These are phyloP conservation scores for Sarcophaga rosellei DNA, from an alignment of 2,888 invertebrate species.

Conservation along the genomic window DNA sequence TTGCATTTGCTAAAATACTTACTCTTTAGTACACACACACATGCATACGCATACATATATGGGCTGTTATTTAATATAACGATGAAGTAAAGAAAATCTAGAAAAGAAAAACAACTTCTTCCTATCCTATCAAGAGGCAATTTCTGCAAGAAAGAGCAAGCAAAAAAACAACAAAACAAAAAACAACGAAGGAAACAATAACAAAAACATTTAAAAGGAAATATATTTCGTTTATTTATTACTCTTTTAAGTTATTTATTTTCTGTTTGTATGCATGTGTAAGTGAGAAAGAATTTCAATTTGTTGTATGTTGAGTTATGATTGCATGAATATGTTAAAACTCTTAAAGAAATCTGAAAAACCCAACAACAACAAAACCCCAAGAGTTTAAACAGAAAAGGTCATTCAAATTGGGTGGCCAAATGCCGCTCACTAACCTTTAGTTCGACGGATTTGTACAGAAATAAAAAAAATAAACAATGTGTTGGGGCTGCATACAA, in stretches of 20 bases:
- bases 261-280: neutral
- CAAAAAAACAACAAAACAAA: neutral
- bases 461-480: neutral
- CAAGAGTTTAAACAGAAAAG: neutral
- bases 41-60: neutral
- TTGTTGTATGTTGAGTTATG: neutral
- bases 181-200: neutral
- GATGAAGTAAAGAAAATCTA: constrained; percentile 38
- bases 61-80: constrained; percentile 40
- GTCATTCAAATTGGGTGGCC: constrained; percentile 9
- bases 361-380: neutral
- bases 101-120: constrained; percentile 35
- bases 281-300: neutral
- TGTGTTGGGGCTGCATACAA: neutral
- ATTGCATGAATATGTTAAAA: neutral
- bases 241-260: constrained; percentile 44
- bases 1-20: constrained; percentile 6
- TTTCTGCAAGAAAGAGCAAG: constrained; percentile 50
- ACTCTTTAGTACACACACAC: neutral
- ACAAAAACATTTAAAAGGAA: constrained; percentile 7
- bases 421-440: neutral
- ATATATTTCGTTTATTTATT: constrained; percentile 49
- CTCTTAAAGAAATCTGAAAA: constrained; percentile 42
- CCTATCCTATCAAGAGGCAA: constrained; percentile 20
- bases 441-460: too few species aligned